Evolutionary conservation across 2,888 invertebrate genomes (phyloP).

Genomic region (Acanthosepion esculentum): DNA sequence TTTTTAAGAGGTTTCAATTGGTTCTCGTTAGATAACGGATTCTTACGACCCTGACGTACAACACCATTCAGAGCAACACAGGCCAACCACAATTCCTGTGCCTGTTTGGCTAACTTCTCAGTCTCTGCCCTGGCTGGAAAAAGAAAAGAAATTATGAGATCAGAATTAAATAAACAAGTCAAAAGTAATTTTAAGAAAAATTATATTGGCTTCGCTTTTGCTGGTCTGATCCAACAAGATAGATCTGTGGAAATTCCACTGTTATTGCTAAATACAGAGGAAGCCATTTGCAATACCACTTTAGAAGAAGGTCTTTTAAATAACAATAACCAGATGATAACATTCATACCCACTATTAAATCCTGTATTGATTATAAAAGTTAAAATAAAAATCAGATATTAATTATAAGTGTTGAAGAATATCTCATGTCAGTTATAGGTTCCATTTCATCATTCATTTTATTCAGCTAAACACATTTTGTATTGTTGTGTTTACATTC

Average conservation of each 20-base stretch:
- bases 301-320: too few species aligned
- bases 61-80: slow-evolving; percentile 89
- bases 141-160: neutral
- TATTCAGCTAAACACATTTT: too few species aligned
- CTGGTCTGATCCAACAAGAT: neutral
- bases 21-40: slow-evolving; percentile 62
- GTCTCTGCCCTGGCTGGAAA: slow-evolving; percentile 72
- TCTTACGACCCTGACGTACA: slow-evolving; percentile 80
- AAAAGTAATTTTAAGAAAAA: neutral
- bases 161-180: neutral
- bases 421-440: too few species aligned
- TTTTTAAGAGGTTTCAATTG: slow-evolving; percentile 66
- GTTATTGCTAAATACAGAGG: too few species aligned
- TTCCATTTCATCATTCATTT: too few species aligned
- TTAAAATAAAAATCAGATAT: too few species aligned
- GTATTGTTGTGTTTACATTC: too few species aligned
- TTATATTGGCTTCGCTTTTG: neutral
- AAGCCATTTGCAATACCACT: too few species aligned
- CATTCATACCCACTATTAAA: too few species aligned
- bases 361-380: too few species aligned
- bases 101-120: slow-evolving; percentile 76
- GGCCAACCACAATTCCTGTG: slow-evolving; percentile 94
- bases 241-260: neutral
- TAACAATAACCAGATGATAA: too few species aligned
- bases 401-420: too few species aligned